Evolutionary conservation across 2,888 invertebrate genomes (phyloP).

Genomic region (Abscondita cerata): DNA sequence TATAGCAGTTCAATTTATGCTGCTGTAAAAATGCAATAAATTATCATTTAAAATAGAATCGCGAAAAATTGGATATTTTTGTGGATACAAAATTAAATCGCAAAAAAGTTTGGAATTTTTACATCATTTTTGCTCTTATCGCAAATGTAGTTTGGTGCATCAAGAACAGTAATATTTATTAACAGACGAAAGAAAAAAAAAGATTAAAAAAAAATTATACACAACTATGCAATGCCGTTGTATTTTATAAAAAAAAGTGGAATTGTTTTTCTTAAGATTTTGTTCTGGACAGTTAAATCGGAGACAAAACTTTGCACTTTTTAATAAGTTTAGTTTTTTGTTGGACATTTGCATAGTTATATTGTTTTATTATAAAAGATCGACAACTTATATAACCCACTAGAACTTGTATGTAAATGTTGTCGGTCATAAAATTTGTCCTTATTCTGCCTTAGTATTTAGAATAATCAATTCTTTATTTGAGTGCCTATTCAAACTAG

Average conservation of each 20-base stretch:
- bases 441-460: constrained; percentile 39
- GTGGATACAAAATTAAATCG: not conserved
- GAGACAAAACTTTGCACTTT: not conserved
- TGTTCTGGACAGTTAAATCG: not conserved
- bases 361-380: constrained; percentile 26
- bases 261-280: too few species aligned
- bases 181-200: constrained; percentile 16
- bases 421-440: constrained; percentile 32
- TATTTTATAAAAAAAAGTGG: too few species aligned
- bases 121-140: not conserved
- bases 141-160: constrained; percentile 28
- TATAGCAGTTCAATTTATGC: constrained; percentile 5
- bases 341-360: constrained; percentile 16
- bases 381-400: constrained; percentile 25
- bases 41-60: not conserved
- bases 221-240: constrained; percentile 17
- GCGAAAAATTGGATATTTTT: not conserved
- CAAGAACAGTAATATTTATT: constrained; percentile 18
- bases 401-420: constrained; percentile 24
- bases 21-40: constrained; percentile 3
- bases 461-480: constrained; percentile 44
- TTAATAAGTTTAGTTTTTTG: constrained; percentile 1
- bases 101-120: not conserved
- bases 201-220: constrained; percentile 9
- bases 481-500: constrained; percentile 49